phyloP scores from a whole-genome alignment of 2,888 invertebrate genomes.

The Nasonovia ribisnigri region DNA sequence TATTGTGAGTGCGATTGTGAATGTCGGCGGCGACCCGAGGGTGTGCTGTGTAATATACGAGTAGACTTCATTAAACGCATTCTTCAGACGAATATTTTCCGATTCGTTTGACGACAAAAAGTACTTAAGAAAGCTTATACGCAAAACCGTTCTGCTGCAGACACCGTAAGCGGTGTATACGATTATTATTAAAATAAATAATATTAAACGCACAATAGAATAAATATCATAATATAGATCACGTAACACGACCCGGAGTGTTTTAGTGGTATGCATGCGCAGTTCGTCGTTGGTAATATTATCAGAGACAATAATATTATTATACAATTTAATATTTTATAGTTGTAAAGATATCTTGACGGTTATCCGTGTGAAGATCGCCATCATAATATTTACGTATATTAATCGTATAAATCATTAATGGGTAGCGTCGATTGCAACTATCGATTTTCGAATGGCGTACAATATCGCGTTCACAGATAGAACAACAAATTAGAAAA shows the following conservation, averaged over 20 bases:
- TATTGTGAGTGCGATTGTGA: neutral
- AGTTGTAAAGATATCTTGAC: neutral
- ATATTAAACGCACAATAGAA: neutral
- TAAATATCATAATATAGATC: too few relatives aligned
- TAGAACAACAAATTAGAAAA: neutral
- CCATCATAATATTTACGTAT: neutral
- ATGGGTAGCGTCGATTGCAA: neutral
- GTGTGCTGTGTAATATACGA: neutral
- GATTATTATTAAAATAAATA: neutral
- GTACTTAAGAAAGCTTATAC: conserved; percentile 9
- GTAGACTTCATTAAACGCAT: conserved; percentile 56
- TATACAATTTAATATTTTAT: too few relatives aligned
- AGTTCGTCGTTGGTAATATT: too few relatives aligned
- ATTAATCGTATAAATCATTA: neutral
- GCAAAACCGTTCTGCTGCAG: neutral
- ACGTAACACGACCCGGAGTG: too few relatives aligned
- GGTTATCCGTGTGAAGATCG: neutral
- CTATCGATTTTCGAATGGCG: neutral
- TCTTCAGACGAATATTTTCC: neutral
- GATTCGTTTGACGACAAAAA: conserved; percentile 19
- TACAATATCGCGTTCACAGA: neutral
- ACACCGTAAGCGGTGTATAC: neutral
- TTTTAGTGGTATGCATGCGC: too few relatives aligned
- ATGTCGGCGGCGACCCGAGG: neutral
- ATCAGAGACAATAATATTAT: too few relatives aligned